Conservation (phyloP, 2,113 vertebrate genomes). For the Gadus chalcogrammus region DNA sequence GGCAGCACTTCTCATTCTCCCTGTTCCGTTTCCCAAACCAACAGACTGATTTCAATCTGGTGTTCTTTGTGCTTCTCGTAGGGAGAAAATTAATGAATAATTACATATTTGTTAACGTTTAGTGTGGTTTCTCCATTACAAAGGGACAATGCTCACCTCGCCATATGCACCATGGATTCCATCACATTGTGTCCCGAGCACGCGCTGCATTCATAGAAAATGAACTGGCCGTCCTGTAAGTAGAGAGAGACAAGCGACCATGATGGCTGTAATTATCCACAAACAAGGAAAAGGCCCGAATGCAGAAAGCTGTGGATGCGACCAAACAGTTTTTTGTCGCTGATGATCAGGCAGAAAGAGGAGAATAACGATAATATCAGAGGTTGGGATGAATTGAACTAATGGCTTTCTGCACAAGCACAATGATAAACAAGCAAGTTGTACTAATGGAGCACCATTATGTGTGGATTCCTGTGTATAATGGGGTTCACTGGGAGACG, state of each 20-base stretch:
- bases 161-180: conserved; percentile 81
- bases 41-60: too few species aligned
- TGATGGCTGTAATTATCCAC: background rate
- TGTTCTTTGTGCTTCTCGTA: background rate
- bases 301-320: background rate
- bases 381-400: too few species aligned
- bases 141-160: conserved; percentile 72
- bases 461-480: too few species aligned
- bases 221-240: conserved; percentile 77
- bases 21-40: too few species aligned
- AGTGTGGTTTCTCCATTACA: background rate
- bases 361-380: too few species aligned
- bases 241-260: background rate
- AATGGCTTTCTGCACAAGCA: too few species aligned
- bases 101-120: too few species aligned
- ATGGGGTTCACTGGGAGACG: too few species aligned
- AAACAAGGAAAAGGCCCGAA: background rate
- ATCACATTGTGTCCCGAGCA: conserved; percentile 79
- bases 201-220: conserved; percentile 91
- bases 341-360: background rate
- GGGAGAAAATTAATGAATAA: too few species aligned
- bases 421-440: too few species aligned
- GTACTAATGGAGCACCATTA: too few species aligned
- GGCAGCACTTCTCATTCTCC: too few species aligned
- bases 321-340: background rate